Base-by-base conservation (phyloP, 2,113 vertebrate genomes). In the Xyrauchen texanus region DNA sequence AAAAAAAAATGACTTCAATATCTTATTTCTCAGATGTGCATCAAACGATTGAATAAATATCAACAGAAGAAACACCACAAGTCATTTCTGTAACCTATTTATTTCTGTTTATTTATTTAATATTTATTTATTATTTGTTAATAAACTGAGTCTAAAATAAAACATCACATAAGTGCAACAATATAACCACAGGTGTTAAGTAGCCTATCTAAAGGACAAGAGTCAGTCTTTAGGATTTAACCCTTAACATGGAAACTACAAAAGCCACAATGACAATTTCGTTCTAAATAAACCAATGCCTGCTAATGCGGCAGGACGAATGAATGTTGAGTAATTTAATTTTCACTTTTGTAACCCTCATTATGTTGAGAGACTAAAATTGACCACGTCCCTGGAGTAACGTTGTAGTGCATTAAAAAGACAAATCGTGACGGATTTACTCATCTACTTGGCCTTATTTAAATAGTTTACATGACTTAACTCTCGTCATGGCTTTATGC, bases 391-490 rank as follows among this genome's bases (percentile, higher is more conserved):
- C 95, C 96, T 80, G 45, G 95, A 93, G 92, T 95, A 94, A 93
- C 91, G 87, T 87, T 88, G 85, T 86, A 66, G 57, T 75, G 67
- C 88, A 91, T 90, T 87, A 88, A 91, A 92, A 90, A 85, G 87
- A 89, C 91, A 90, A 90, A 91, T 91, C 88, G 91, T 88, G 90
- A 84, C 83, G 87, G 89, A 91, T 85, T 85, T 89, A 90, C 90
- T 91, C 85, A 83, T 90, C 87, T 15, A 83, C 85, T 86, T 85
- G 90, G 89, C 90, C 68, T 60, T 64, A n/a, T 79, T 63, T 64
- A 93, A 93, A 94, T 94, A 93, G 92, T 94, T 96, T 94, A 92
- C 93, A 92, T 94, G 93, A 95, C 95, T 96, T 97, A 95, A 96
- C 94, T 97, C 87, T 94, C 94, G 92, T 92, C 92, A 76, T n/a